These are phyloP conservation scores for Myotis yumanensis DNA, from an alignment of 2,113 vertebrate genomes.

Conservation along the genomic window DNA sequence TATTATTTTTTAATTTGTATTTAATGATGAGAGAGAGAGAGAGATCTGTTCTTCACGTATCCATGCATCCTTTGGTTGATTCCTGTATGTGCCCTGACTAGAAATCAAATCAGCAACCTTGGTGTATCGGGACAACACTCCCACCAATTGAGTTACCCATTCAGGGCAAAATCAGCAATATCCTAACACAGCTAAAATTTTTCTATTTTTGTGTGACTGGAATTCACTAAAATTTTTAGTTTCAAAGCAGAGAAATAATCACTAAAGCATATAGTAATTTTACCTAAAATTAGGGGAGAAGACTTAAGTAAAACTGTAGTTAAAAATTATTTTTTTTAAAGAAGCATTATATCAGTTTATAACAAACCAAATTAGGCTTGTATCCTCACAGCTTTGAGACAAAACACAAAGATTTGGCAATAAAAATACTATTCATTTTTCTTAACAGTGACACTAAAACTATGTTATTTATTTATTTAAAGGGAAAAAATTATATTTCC, in stretches of 20 bases:
- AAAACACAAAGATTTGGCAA: background rate
- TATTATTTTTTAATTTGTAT: background rate
- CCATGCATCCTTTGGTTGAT: background rate
- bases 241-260: constrained; percentile 43
- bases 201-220: background rate
- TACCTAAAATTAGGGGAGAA: background rate
- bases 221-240: constrained; percentile 34
- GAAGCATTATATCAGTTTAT: background rate
- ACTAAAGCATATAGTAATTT: background rate
- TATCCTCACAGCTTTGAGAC: background rate
- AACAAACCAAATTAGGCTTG: background rate
- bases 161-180: background rate
- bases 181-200: background rate
- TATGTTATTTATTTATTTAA: background rate
- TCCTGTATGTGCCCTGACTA: background rate
- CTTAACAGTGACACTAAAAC: background rate
- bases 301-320: background rate
- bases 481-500: constrained; percentile 2
- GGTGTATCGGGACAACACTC: background rate
- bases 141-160: background rate
- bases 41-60: background rate
- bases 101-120: background rate
- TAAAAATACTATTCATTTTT: background rate
- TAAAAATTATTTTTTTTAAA: background rate
- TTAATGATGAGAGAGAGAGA: too few relatives aligned